Evolutionary conservation across 2,113 vertebrate genomes (phyloP).

Genomic region (Oriolus oriolus): DNA sequence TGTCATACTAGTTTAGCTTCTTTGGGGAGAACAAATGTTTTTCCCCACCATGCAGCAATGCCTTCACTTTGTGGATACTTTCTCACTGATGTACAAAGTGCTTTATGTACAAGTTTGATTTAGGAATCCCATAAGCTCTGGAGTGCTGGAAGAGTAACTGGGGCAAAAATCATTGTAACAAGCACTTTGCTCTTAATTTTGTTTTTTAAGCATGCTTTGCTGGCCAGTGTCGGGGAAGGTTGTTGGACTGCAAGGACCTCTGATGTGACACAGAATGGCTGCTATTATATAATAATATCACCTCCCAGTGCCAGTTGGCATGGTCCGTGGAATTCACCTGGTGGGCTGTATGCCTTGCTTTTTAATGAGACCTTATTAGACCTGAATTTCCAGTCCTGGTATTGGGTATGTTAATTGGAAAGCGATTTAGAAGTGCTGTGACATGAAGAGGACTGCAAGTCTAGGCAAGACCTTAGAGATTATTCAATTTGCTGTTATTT

Average conservation of each 20-base stretch:
- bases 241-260: background rate
- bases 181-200: background rate
- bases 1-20: background rate
- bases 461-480: background rate
- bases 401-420: background rate
- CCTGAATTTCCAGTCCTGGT: background rate
- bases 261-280: background rate
- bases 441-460: background rate
- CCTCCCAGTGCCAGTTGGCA: background rate
- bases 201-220: background rate
- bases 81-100: background rate
- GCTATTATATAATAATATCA: background rate
- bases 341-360: background rate
- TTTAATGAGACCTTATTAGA: background rate
- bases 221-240: background rate
- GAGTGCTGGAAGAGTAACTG: background rate
- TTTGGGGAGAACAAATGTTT: background rate
- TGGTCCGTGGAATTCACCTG: background rate
- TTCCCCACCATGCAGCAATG: background rate
- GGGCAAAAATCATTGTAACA: background rate
- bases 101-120: background rate
- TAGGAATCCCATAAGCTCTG: background rate
- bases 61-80: background rate
- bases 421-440: background rate
- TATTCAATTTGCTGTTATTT: background rate